Percentiles rank a stretch among this genome's conserved stretches.
Conservation (phyloP, 2,797 vertebrate genomes). For the Propithecus perrieri region DNA sequence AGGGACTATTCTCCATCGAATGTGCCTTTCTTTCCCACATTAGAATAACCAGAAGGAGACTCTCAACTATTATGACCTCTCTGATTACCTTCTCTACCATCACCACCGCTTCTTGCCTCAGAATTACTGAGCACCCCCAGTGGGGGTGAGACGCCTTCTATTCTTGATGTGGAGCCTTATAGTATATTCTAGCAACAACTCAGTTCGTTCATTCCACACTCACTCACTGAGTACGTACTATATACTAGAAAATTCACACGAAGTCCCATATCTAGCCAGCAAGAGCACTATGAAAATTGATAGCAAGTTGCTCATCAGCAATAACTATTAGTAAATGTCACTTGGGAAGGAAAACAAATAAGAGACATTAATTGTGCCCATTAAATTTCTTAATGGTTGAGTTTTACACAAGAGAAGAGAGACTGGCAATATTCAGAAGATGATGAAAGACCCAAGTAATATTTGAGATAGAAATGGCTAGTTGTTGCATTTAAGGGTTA, state of each 20-base stretch:
- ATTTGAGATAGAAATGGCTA: conserved; percentile 7
- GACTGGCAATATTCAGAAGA: neutral
- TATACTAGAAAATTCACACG: neutral
- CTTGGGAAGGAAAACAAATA: conserved; percentile 37
- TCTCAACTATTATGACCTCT: neutral
- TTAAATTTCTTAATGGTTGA: conserved; percentile 34
- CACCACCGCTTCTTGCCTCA: neutral
- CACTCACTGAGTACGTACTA: neutral
- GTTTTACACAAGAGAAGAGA: conserved; percentile 18
- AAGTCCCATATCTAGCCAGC: neutral
- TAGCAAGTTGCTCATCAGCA: neutral
- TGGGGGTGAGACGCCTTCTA: neutral
- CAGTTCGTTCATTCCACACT: neutral
- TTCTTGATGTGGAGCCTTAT: neutral
- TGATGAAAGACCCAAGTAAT: neutral
- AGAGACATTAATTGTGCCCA: neutral
- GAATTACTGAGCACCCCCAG: neutral
- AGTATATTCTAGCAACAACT: neutral
- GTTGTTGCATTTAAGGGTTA: neutral
- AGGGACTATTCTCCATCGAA: neutral
- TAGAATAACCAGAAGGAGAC: neutral
- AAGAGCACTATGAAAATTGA: neutral
- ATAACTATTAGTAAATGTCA: conserved; percentile 23
- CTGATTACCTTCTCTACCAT: neutral
- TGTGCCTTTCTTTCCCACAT: too few relatives aligned